Evolutionary conservation across 2,888 invertebrate species (phyloP).

Genomic region (Tuberolachnus salignus): DNA sequence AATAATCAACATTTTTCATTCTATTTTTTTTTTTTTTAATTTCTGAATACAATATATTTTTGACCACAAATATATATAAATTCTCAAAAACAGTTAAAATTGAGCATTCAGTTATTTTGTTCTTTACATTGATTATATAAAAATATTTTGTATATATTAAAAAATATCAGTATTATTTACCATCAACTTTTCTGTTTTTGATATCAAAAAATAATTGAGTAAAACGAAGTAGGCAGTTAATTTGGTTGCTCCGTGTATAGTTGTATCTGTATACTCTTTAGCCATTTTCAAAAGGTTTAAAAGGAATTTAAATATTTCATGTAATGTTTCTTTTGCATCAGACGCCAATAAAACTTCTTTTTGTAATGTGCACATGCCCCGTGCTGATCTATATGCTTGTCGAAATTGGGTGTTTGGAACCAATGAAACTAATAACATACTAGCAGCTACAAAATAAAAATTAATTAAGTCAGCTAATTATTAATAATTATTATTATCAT

Average conservation of each 20-base stretch:
- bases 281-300: slow-evolving; percentile 75
- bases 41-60: too few relatives aligned
- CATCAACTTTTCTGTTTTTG: slow-evolving; percentile 90
- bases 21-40: too few relatives aligned
- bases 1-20: too few relatives aligned
- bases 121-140: too few relatives aligned
- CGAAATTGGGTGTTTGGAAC: slow-evolving; percentile 91
- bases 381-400: slow-evolving; percentile 76
- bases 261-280: slow-evolving; percentile 83
- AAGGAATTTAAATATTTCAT: slow-evolving; percentile 63
- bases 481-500: neutral
- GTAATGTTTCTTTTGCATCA: slow-evolving; percentile 69
- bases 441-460: slow-evolving; percentile 72
- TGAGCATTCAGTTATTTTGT: too few relatives aligned
- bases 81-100: too few relatives aligned
- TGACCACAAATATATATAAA: too few relatives aligned
- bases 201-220: slow-evolving; percentile 88
- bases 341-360: slow-evolving; percentile 64
- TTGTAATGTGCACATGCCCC: slow-evolving; percentile 66
- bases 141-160: too few relatives aligned
- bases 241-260: slow-evolving; percentile 87
- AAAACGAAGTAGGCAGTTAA: slow-evolving; percentile 91
- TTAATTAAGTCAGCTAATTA: neutral
- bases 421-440: slow-evolving; percentile 84
- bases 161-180: slow-evolving; percentile 65